A percentile compares a stretch with the other conserved stretches of the same genome.
These are phyloP conservation scores for Thymelicus acteon DNA, from an alignment of 2,888 invertebrate genomes.

Conservation along the genomic window DNA sequence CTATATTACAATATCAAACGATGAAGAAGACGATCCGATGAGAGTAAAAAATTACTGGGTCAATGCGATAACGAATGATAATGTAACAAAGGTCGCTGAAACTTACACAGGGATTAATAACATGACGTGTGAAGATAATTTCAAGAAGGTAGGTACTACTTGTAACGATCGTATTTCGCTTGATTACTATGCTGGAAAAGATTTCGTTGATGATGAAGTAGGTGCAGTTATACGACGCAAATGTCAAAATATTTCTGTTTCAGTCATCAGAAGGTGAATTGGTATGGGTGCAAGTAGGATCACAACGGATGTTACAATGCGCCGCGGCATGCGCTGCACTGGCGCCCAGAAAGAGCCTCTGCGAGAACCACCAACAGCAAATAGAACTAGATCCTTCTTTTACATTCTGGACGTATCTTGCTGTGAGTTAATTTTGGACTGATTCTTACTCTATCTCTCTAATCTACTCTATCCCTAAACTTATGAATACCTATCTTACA, in stretches of 20 bases:
- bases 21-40: slow-evolving; percentile 55
- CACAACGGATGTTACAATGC: slow-evolving; percentile 77
- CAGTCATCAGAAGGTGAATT: slow-evolving; percentile 48
- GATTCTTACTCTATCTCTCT: too few relatives aligned
- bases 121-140: slow-evolving; percentile 66
- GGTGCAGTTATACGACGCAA: slow-evolving; percentile 12
- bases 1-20: slow-evolving; percentile 65
- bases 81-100: slow-evolving; percentile 55
- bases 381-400: slow-evolving; percentile 86
- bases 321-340: slow-evolving; percentile 85
- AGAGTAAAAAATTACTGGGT: slow-evolving; percentile 66
- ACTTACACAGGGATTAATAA: slow-evolving; percentile 48
- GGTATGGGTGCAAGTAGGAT: slow-evolving; percentile 61
- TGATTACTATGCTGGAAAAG: too few relatives aligned
- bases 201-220: neutral
- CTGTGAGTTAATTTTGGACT: slow-evolving; percentile 70
- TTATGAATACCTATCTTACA: too few relatives aligned
- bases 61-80: slow-evolving; percentile 59
- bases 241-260: slow-evolving; percentile 13
- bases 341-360: slow-evolving; percentile 83
- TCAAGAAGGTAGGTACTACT: slow-evolving; percentile 53
- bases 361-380: slow-evolving; percentile 84
- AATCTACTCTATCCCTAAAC: too few relatives aligned
- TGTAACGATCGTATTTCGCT: neutral
- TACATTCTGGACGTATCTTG: slow-evolving; percentile 90